A percentile compares a stretch with the other conserved stretches of the same genome.
phyloP scores from a whole-genome alignment of 2,888 invertebrate species.

The Harmothoe impar region DNA sequence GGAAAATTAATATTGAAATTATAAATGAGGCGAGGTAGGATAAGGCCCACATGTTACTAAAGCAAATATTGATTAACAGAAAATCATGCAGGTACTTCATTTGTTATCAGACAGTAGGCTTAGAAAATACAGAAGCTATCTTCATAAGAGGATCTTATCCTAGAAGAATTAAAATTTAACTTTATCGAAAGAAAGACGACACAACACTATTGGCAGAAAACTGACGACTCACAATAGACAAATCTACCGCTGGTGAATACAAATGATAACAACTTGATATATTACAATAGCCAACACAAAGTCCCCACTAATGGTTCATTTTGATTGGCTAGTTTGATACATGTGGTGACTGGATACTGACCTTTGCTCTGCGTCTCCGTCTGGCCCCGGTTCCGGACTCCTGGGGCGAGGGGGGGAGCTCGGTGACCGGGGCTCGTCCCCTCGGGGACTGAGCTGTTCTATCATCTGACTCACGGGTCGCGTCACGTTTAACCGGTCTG shows the following conservation, averaged over 20 bases:
- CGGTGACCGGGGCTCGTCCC: constrained; percentile 59
- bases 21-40: too few species aligned
- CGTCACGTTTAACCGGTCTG: constrained; percentile 38
- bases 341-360: background rate
- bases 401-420: constrained; percentile 36
- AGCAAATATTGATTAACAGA: background rate
- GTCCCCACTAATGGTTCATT: too few species aligned
- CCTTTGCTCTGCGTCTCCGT: background rate
- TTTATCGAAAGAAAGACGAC: too few species aligned
- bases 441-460: background rate
- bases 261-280: background rate
- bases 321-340: too few species aligned
- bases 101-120: background rate
- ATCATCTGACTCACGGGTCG: constrained; percentile 47
- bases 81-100: background rate
- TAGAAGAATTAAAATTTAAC: too few species aligned
- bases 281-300: too few species aligned
- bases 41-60: too few species aligned
- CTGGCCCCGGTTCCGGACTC: constrained; percentile 60
- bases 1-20: too few species aligned
- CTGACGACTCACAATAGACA: background rate
- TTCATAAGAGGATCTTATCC: too few species aligned
- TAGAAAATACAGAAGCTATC: too few species aligned
- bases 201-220: background rate
- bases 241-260: background rate